Percentiles rank a stretch among this genome's conserved stretches.
Evolutionary conservation across 2,888 invertebrate species (phyloP).

Genomic region (Lithodes maja): DNA sequence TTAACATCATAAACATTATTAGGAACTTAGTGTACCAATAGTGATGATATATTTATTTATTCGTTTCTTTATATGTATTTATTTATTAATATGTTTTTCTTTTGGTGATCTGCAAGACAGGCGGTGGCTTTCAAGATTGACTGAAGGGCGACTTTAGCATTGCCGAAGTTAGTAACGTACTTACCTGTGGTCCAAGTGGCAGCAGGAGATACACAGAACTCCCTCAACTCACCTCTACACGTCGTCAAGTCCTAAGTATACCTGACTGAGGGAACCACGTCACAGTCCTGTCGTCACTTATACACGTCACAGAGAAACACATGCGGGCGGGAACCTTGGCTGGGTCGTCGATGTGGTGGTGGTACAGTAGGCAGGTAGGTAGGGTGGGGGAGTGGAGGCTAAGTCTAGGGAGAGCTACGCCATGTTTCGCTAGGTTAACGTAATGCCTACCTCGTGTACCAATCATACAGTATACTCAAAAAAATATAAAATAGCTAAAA

Average conservation of each 20-base stretch:
- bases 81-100: no score
- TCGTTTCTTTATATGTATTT: no score
- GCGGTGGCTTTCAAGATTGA: no score
- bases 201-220: neutral
- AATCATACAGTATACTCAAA: no score
- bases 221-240: neutral
- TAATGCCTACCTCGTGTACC: no score
- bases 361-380: neutral
- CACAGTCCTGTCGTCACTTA: conserved; percentile 30
- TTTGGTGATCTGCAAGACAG: no score
- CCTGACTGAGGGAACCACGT: conserved; percentile 9
- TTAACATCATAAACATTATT: no score
- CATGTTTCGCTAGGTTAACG: no score
- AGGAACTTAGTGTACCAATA: no score
- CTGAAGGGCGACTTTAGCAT: no score
- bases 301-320: neutral
- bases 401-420: neutral
- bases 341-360: neutral
- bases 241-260: neutral
- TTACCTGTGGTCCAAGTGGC: neutral
- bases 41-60: no score
- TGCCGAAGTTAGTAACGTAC: neutral
- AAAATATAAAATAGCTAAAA: no score
- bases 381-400: neutral
- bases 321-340: conserved; percentile 22